Evolutionary conservation across 1,140 invertebrate genomes (phyloP).

Genomic region (Listronotus bonariensis): DNA sequence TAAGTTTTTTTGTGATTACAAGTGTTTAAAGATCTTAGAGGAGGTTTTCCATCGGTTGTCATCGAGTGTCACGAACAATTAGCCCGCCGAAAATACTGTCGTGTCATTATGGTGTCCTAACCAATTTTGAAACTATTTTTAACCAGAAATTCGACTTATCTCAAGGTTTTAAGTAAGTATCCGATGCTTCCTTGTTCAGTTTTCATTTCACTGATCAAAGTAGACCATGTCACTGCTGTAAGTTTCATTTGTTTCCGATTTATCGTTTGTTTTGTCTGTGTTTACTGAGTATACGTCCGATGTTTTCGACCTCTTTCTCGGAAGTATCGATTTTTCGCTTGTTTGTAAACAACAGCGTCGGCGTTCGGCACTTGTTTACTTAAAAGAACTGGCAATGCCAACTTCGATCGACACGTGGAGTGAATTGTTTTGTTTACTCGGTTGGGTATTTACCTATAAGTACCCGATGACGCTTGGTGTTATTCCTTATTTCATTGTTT

Average conservation of each 20-base stretch:
- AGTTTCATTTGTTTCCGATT: conserved; percentile 7
- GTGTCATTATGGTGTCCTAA: conserved; percentile 39
- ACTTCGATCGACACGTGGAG: conserved; percentile 18
- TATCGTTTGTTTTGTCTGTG: conserved; percentile 3
- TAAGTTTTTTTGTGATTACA: not conserved
- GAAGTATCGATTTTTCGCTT: conserved; percentile 29
- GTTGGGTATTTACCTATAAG: conserved; percentile 2
- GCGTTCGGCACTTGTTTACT: conserved; percentile 13
- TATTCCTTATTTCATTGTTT: conserved; percentile 3
- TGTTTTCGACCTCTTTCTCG: conserved; percentile 5
- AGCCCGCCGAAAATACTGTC: conserved; percentile 16
- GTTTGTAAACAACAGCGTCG: conserved; percentile 38
- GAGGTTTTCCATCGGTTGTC: not conserved
- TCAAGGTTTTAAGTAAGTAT: conserved; percentile 39
- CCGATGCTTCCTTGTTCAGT: conserved; percentile 20
- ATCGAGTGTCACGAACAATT: conserved; percentile 3
- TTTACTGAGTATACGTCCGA: conserved; percentile 14
- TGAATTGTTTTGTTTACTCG: conserved; percentile 29
- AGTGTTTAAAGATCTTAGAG: not conserved
- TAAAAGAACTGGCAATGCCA: not conserved
- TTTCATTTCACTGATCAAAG: not conserved
- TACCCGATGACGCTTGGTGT: not conserved
- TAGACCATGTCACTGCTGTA: conserved; percentile 9
- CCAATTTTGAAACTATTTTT: conserved; percentile 32
- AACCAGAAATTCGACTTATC: conserved; percentile 33